phyloP scores from a whole-genome alignment of 2,888 invertebrate genomes.

The Ectobius pallidus region DNA sequence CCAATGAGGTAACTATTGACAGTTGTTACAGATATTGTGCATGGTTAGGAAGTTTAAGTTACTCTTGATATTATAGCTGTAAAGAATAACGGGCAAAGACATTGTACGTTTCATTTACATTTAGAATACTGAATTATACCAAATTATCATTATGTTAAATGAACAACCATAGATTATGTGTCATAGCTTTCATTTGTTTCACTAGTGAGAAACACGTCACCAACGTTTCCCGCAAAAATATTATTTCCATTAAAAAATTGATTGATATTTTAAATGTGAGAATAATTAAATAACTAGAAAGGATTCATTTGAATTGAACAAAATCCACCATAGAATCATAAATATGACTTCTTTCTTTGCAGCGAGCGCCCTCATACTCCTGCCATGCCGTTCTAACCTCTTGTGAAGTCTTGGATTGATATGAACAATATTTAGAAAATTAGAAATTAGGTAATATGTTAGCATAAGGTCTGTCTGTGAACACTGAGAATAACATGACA shows the following conservation, averaged over 20 bases:
- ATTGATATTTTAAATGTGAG: no score
- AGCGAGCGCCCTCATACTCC: not conserved
- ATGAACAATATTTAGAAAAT: not conserved
- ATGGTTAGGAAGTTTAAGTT: no score
- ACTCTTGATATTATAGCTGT: not conserved
- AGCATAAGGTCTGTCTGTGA: no score
- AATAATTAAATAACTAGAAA: no score
- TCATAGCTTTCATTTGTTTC: conserved; percentile 3
- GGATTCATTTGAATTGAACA: no score
- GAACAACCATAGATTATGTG: no score
- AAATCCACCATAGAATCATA: no score
- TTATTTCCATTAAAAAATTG: not conserved
- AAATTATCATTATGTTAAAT: no score
- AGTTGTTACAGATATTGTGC: not conserved
- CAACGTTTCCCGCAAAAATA: conserved; percentile 24
- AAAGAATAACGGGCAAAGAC: not conserved
- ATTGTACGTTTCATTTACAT: not conserved
- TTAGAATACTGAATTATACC: no score
- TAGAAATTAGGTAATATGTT: not conserved
- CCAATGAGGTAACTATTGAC: not conserved
- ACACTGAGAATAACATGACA: no score
- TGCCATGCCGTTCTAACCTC: conserved; percentile 18
- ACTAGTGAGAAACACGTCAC: conserved; percentile 23
- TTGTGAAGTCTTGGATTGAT: not conserved
- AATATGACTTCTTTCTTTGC: not conserved